Evolutionary conservation across 30 jellyfish, hydroid and myxozoan genomes (phyloP).

Genomic region (Sanderia malayensis): DNA sequence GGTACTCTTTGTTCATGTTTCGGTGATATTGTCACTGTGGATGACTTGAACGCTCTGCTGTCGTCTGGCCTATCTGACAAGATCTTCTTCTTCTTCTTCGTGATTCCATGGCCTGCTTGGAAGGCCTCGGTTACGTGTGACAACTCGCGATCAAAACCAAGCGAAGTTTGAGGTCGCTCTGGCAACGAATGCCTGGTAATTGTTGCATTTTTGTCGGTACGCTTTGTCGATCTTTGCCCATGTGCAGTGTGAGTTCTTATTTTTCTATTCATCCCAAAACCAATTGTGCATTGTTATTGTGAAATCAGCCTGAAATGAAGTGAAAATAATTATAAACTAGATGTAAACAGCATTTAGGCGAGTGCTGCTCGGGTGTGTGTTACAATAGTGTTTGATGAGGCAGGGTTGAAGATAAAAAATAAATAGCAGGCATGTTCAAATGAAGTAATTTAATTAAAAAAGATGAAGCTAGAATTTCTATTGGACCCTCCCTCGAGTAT

Average conservation of each 20-base stretch:
- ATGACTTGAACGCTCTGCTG: constrained; percentile 1
- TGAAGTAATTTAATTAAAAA: too few species aligned
- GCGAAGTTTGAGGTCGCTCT: constrained; percentile 53
- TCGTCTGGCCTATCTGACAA: background rate
- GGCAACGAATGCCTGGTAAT: background rate
- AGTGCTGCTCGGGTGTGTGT: too few species aligned
- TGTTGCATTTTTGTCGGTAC: background rate
- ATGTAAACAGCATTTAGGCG: too few species aligned
- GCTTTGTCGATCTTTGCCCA: background rate
- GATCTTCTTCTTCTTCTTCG: background rate
- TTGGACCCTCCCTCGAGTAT: too few species aligned
- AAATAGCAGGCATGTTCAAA: too few species aligned
- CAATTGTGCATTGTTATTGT: too few species aligned
- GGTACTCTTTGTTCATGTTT: background rate
- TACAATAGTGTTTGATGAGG: too few species aligned
- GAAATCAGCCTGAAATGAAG: too few species aligned
- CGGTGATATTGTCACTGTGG: too few species aligned
- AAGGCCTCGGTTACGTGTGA: constrained; percentile 12
- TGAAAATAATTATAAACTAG: too few species aligned
- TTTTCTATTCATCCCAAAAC: constrained; percentile 47
- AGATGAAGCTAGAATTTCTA: too few species aligned
- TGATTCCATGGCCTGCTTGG: background rate
- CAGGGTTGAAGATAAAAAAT: too few species aligned
- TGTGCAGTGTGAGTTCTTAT: constrained; percentile 33
- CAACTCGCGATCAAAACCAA: constrained; percentile 54